Base-by-base conservation (phyloP, 1,140 invertebrate genomes). In the Drosophila nikananu region DNA sequence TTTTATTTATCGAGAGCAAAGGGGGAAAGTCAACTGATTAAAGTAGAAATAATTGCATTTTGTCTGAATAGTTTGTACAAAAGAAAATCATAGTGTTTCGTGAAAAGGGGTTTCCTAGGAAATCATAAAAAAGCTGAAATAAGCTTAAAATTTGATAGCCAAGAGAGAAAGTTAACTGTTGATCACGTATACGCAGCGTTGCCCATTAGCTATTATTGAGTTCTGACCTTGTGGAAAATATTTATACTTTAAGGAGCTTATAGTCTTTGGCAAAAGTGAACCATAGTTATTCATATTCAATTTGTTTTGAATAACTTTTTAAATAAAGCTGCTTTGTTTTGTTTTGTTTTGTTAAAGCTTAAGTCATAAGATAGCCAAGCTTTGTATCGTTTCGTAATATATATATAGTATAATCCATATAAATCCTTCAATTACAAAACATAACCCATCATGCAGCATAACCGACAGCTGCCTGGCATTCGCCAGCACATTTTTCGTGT, bases 121-220 rank as follows among this genome's bases (percentile, higher is more conserved):
- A 37, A 23, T 35, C 19, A 17, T 9, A 5, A 55, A 9, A 6
- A 21, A 23, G 13, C 19, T 0, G 15, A 39, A 57, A 23, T 25
- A 39, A 37, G 17, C 17, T 39, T 2, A 7, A 19, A 32, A 17
- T 55, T 55, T 21, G 15, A 15, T 15, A 17, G 9, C 9, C 3
- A 42, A 19, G 6, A 19, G 13, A 19, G 37, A 4, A 37, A 42
- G 27, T 59, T 27, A 27, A 27, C 7, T 41, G 21, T 25, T 19
- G 10, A 59, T 59, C n/a, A 59, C 57, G 57, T 59, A 59, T 59
- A 46, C 57, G 39, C 37, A 44, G 39, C 12, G 57, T 25, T 60
- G 17, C n/a, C 39, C 4, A 13, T 15, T 37, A 41, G 17, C 3
- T 21, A 17, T 39, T 25, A 23, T 57, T 25, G 5, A 39, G 23